phyloP scores from a whole-genome alignment of 2,797 vertebrate genomes.

The Phataginus tetradactyla region DNA sequence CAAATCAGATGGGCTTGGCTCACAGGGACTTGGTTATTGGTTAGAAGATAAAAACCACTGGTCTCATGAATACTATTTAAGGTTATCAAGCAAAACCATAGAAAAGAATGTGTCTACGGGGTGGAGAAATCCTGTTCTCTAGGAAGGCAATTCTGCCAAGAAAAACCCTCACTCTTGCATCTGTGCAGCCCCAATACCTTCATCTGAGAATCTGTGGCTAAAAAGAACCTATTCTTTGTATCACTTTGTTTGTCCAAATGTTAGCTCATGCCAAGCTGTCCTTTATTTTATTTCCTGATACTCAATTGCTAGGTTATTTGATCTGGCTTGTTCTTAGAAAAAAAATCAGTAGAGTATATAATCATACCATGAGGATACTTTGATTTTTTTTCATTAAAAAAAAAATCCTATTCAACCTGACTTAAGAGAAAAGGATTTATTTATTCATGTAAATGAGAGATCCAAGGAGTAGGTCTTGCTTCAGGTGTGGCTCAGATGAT shows the following conservation, averaged over 20 bases:
- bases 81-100: background rate
- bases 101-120: background rate
- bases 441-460: background rate
- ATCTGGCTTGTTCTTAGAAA: constrained; percentile 26
- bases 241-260: background rate
- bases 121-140: constrained; percentile 3
- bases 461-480: background rate
- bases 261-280: background rate
- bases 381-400: background rate
- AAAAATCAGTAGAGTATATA: background rate
- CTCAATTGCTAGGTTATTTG: constrained; percentile 14
- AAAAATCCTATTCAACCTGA: background rate
- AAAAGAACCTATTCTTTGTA: constrained; percentile 37
- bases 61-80: background rate
- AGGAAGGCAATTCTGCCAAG: background rate
- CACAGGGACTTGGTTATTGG: background rate
- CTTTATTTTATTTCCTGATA: constrained; percentile 39
- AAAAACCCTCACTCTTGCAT: background rate
- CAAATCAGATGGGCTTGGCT: constrained; percentile 17
- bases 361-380: background rate
- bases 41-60: background rate
- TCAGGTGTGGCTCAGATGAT: background rate
- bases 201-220: background rate
- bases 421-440: background rate
- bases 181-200: background rate